Percentiles rank a stretch among this genome's conserved stretches.
Evolutionary conservation across 2,113 vertebrate species (phyloP).

Genomic region (Platysternon megacephalum): DNA sequence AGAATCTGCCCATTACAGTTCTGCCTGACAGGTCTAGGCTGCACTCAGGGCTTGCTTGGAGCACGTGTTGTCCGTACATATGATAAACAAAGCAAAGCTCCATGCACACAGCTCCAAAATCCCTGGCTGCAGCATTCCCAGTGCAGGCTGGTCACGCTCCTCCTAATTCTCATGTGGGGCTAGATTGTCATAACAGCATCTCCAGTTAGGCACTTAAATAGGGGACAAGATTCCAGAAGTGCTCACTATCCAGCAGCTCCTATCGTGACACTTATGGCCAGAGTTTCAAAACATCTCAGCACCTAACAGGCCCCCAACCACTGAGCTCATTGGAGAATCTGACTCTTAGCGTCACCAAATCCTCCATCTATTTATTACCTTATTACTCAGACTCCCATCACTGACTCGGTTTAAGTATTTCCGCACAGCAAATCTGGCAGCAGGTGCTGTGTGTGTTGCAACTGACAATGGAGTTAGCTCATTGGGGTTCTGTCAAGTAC

Average conservation of each 20-base stretch:
- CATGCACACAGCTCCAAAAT: background rate
- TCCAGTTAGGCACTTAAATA: fast-evolving
- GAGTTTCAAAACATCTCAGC: fast-evolving
- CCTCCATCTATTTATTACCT: background rate
- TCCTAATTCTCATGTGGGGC: background rate
- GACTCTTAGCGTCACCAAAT: fast-evolving
- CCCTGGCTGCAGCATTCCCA: background rate
- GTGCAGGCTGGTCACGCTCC: background rate
- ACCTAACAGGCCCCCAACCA: background rate
- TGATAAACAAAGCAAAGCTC: background rate
- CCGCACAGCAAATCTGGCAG: fast-evolving
- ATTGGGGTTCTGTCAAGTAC: fast-evolving
- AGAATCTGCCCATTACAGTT: background rate
- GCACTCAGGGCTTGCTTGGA: fast-evolving
- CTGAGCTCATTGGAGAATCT: background rate
- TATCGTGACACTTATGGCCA: fast-evolving
- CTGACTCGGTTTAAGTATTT: fast-evolving
- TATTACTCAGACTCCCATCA: background rate
- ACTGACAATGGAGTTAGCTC: constrained; percentile 29
- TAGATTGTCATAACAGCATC: background rate
- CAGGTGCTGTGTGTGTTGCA: background rate
- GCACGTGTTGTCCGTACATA: background rate
- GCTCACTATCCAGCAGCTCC: fast-evolving
- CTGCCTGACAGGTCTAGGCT: background rate
- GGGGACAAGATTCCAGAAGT: background rate